Percentiles rank a stretch among this genome's conserved stretches.
Conservation (phyloP, 1,140 invertebrate species). For the Aphidius gifuensis region DNA sequence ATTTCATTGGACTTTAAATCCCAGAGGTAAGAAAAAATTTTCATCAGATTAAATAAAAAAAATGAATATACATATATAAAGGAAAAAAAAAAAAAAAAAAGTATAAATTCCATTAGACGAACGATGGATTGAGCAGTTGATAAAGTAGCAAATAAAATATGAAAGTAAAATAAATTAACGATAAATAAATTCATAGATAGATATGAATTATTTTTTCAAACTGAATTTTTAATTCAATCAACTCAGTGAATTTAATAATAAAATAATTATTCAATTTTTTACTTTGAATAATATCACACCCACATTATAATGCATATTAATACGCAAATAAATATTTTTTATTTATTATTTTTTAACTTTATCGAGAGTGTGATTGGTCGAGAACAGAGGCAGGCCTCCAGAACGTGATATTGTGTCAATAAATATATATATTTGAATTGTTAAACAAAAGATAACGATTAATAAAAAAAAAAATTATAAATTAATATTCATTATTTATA, state of each 20-base stretch:
- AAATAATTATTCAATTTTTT: slow-evolving; percentile 1
- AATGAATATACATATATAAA: too few species aligned
- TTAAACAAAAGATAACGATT: slow-evolving; percentile 30
- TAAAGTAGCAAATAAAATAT: too few species aligned
- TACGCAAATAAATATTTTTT: slow-evolving; percentile 5
- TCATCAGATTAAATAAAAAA: not conserved
- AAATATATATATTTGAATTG: slow-evolving; percentile 41
- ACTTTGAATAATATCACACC: slow-evolving; percentile 7
- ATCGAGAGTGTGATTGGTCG: slow-evolving; percentile 33
- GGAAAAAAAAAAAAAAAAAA: too few species aligned
- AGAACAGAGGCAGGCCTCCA: slow-evolving; percentile 38
- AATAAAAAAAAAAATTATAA: slow-evolving; percentile 20
- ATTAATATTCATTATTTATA: slow-evolving; percentile 10
- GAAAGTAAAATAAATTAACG: too few species aligned
- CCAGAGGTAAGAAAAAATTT: not conserved
- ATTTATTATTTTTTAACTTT: not conserved
- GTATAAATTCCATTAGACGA: too few species aligned
- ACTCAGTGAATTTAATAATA: not conserved
- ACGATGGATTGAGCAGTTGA: too few species aligned
- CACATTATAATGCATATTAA: slow-evolving; percentile 1
- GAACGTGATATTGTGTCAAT: slow-evolving; percentile 48
- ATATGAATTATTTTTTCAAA: too few species aligned
- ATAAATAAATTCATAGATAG: too few species aligned
- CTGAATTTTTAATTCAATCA: too few species aligned
- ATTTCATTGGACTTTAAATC: not conserved